phyloP scores from a whole-genome alignment of 2,797 vertebrate species.

The Ceryle rudis region DNA sequence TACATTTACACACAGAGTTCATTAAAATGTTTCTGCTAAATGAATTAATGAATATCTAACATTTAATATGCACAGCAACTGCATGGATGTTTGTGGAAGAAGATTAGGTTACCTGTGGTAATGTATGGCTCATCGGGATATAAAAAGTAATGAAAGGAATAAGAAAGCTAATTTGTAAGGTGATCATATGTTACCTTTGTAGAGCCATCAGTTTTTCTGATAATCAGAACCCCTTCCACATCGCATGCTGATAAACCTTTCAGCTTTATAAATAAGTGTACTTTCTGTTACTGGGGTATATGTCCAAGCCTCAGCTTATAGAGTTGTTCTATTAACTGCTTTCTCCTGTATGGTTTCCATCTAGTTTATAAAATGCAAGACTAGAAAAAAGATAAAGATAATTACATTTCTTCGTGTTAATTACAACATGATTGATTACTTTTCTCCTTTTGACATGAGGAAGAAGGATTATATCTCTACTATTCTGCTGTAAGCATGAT shows the following conservation, averaged over 20 bases:
- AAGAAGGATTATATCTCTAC: not conserved
- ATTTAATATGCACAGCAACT: not conserved
- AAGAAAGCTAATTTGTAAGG: constrained; percentile 76
- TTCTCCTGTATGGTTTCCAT: not conserved
- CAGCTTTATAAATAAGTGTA: not conserved
- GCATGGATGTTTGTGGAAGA: not conserved
- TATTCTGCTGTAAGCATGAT: not conserved
- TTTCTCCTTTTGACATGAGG: not conserved
- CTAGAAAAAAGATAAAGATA: not conserved
- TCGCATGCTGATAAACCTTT: not conserved
- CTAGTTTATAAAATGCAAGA: not conserved
- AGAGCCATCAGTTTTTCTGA: constrained; percentile 49
- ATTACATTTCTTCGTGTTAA: not conserved
- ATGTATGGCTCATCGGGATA: not conserved
- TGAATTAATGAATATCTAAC: not conserved
- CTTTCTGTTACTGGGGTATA: not conserved
- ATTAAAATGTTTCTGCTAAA: not conserved
- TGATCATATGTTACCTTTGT: constrained; percentile 69
- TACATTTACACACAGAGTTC: not conserved
- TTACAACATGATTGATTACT: not conserved
- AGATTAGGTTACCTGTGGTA: not conserved
- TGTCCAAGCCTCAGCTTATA: not conserved
- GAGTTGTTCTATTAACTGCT: not conserved
- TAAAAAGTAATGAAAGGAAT: constrained; percentile 33
- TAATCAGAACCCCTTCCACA: constrained; percentile 14